A percentile compares a stretch with the other conserved stretches of the same genome.
Evolutionary conservation across 2,888 invertebrate genomes (phyloP).

Genomic region (Elysia crispata): DNA sequence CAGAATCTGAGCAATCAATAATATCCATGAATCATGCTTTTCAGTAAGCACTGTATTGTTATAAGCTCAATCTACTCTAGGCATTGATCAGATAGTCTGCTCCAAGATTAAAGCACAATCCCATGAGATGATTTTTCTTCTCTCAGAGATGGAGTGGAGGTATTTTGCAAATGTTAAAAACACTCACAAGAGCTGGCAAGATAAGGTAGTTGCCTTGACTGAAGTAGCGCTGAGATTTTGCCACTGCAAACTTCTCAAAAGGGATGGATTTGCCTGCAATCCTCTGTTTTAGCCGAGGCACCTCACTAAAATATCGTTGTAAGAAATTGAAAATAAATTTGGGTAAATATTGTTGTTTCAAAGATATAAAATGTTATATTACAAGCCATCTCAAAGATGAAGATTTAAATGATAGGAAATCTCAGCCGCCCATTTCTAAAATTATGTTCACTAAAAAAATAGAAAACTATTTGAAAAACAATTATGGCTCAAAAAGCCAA

Average conservation of each 20-base stretch:
- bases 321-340: neutral
- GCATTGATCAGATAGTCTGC: no score
- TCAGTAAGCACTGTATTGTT: no score
- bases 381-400: neutral
- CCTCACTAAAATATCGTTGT: conserved; percentile 82
- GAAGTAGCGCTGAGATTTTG: conserved; percentile 88
- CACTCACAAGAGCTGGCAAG: conserved; percentile 85
- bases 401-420: neutral
- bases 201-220: conserved; percentile 86
- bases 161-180: neutral
- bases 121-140: no score
- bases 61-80: no score
- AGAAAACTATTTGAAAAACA: no score
- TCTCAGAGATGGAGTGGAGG: no score
- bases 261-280: conserved; percentile 98
- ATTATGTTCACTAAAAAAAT: no score
- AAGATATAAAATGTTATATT: neutral
- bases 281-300: conserved; percentile 89
- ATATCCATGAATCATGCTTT: no score
- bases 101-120: no score
- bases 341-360: neutral
- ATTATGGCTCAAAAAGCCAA: no score
- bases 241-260: conserved; percentile 96
- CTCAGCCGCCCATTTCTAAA: no score
- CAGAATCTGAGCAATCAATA: no score